These are phyloP conservation scores for Octonoba sinensis DNA, from an alignment of 2,888 invertebrate genomes.

Conservation along the genomic window DNA sequence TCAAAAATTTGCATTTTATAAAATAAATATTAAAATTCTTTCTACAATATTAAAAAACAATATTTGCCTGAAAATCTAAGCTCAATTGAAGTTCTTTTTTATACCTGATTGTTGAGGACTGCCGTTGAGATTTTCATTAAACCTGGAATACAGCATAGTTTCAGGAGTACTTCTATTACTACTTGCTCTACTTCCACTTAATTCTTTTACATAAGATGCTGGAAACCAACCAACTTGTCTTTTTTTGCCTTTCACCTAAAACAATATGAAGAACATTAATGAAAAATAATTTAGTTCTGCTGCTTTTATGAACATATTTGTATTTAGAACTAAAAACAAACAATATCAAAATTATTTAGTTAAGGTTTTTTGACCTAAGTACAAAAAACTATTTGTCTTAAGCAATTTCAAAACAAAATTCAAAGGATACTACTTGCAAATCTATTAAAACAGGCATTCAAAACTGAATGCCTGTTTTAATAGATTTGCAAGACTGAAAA, in stretches of 20 bases:
- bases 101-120: conserved; percentile 44
- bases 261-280: background rate
- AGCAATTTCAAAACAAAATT: too few species aligned
- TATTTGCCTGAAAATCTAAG: background rate
- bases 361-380: too few species aligned
- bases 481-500: too few species aligned
- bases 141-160: conserved; percentile 51
- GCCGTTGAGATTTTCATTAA: conserved; percentile 41
- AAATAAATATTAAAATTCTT: too few species aligned
- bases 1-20: too few species aligned
- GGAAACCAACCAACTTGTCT: conserved; percentile 99
- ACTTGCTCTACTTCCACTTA: conserved; percentile 67
- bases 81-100: background rate
- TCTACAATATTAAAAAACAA: background rate
- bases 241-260: conserved; percentile 81
- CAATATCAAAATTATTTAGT: too few species aligned
- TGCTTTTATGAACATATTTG: background rate
- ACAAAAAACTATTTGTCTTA: too few species aligned
- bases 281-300: background rate
- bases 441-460: too few species aligned
- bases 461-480: too few species aligned
- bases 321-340: background rate
- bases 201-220: conserved; percentile 91
- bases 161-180: conserved; percentile 71
- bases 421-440: too few species aligned